phyloP scores from a whole-genome alignment of 2,888 invertebrate genomes.

The Synergus japonicus region DNA sequence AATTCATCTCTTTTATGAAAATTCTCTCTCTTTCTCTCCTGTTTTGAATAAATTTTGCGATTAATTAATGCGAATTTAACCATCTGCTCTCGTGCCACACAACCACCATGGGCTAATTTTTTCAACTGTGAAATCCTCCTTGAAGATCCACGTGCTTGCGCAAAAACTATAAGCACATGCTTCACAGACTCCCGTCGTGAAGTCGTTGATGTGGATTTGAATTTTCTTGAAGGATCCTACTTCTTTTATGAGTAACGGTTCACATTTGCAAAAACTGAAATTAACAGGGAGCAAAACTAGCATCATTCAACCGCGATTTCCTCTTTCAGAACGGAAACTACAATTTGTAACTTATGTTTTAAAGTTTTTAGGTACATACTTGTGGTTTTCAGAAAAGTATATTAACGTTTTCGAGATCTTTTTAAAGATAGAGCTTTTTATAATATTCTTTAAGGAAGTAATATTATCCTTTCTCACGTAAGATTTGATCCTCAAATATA shows the following conservation, averaged over 20 bases:
- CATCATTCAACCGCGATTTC: neutral
- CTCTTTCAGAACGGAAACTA: neutral
- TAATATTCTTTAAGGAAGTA: neutral
- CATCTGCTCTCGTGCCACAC: constrained; percentile 34
- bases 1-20: constrained; percentile 23
- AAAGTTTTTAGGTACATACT: neutral
- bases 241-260: constrained; percentile 31
- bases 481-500: neutral
- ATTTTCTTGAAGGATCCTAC: constrained; percentile 39
- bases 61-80: neutral
- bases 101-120: constrained; percentile 15
- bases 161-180: constrained; percentile 42
- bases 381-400: neutral
- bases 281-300: neutral
- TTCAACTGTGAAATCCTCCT: constrained; percentile 42
- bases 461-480: neutral
- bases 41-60: neutral
- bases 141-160: constrained; percentile 48
- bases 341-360: neutral
- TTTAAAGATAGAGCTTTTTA: neutral
- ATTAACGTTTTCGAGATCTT: neutral
- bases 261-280: neutral
- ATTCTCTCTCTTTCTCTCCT: neutral
- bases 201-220: constrained; percentile 21
- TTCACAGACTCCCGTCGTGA: constrained; percentile 48